Evolutionary conservation across 2,113 vertebrate species (phyloP).

Genomic region (Hystrix cristata): DNA sequence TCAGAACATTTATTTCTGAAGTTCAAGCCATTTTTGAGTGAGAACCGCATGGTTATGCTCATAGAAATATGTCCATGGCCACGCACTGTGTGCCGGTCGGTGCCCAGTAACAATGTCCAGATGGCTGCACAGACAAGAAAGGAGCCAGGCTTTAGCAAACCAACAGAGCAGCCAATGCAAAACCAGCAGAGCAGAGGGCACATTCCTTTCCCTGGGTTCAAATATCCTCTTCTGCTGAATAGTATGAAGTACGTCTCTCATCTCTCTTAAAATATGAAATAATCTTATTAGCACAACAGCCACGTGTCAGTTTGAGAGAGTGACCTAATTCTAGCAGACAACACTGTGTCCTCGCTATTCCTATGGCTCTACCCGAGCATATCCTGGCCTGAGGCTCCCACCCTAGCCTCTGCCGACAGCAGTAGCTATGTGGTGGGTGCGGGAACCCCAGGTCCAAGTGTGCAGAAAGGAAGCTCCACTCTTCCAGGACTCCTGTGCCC

Average conservation of each 20-base stretch:
- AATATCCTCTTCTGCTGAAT: neutral
- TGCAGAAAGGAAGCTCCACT: neutral
- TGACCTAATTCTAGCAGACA: neutral
- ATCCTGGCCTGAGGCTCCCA: rapidly evolving
- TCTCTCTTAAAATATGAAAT: neutral
- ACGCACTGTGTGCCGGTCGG: rapidly evolving
- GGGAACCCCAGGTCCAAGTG: neutral
- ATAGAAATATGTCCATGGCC: neutral
- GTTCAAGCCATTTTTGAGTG: neutral
- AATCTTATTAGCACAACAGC: neutral
- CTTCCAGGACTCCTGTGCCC: neutral
- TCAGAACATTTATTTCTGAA: neutral
- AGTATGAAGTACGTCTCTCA: neutral
- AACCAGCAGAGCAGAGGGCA: neutral
- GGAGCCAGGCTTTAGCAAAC: neutral
- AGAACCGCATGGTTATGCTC: neutral
- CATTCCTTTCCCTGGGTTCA: neutral
- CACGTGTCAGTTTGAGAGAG: neutral
- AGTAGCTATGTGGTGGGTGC: neutral
- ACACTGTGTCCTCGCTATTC: rapidly evolving
- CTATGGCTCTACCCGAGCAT: neutral
- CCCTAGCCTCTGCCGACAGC: neutral
- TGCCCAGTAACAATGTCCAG: neutral
- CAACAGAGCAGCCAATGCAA: rapidly evolving
- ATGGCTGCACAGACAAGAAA: neutral